Percentiles rank a stretch among this genome's conserved stretches.
These are phyloP conservation scores for Hirudo medicinalis DNA, from an alignment of 1,140 invertebrate genomes.

Conservation along the genomic window DNA sequence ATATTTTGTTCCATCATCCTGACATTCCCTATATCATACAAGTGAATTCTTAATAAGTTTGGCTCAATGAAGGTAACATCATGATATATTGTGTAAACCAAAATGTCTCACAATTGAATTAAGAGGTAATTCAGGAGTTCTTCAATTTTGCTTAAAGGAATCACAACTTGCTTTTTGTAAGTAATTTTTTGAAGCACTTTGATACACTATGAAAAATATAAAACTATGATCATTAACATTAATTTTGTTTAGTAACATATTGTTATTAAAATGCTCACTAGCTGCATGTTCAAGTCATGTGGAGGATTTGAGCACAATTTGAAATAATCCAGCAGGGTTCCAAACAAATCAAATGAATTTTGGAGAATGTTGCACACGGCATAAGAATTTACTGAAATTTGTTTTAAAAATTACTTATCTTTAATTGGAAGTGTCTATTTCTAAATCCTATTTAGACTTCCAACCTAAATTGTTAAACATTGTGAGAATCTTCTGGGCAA, in stretches of 20 bases:
- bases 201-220: not conserved
- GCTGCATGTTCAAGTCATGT: not conserved
- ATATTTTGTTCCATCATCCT: slow-evolving; percentile 1
- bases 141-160: not conserved
- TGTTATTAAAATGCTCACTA: not conserved
- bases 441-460: not conserved
- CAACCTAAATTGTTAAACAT: slow-evolving; percentile 3
- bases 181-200: slow-evolving; percentile 1
- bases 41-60: not conserved
- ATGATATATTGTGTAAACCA: not conserved
- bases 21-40: not conserved
- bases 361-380: not conserved
- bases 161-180: too few relatives aligned
- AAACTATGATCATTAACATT: not conserved
- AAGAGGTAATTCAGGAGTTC: not conserved
- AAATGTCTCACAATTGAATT: not conserved
- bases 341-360: slow-evolving; percentile 1
- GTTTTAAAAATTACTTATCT: not conserved
- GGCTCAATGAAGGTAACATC: not conserved
- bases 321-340: not conserved
- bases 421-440: not conserved
- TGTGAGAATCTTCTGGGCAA: not conserved
- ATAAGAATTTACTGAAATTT: not conserved
- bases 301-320: not conserved
- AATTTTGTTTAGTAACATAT: not conserved